Evolutionary conservation across 2,797 vertebrate species (phyloP).

Genomic region (Lagocephalus sceleratus): DNA sequence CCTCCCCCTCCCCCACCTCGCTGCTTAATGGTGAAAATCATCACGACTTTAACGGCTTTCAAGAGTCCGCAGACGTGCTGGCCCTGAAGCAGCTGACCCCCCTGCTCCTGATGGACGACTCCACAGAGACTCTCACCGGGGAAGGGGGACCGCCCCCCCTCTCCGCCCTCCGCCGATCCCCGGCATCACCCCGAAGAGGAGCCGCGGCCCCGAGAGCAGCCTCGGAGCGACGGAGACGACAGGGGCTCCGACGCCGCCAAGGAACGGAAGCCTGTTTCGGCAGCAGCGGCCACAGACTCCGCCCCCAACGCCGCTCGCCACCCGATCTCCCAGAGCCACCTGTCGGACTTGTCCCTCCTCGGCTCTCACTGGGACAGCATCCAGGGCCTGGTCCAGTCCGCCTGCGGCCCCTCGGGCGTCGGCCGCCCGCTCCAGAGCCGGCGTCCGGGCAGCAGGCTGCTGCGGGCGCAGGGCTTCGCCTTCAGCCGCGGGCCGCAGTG

Average conservation of each 20-base stretch:
- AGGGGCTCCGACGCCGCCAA: constrained; percentile 27
- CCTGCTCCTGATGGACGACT: constrained; percentile 66
- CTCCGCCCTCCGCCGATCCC: constrained; percentile 17
- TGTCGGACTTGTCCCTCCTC: constrained; percentile 85
- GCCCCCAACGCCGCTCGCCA: constrained; percentile 67
- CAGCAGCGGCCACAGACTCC: constrained; percentile 60
- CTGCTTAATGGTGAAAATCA: constrained; percentile 32
- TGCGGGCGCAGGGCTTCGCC: constrained; percentile 73
- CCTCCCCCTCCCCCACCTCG: constrained; percentile 10
- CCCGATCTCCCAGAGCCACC: constrained; percentile 83
- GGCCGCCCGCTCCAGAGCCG: constrained; percentile 82
- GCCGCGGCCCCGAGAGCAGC: constrained; percentile 9
- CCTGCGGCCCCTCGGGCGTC: constrained; percentile 69
- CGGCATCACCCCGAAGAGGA: constrained; percentile 25
- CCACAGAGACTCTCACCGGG: constrained; percentile 75
- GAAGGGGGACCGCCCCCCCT: constrained; percentile 44
- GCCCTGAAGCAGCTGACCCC: constrained; percentile 44
- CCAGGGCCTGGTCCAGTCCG: constrained; percentile 86
- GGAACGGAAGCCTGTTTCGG: constrained; percentile 31
- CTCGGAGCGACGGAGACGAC: constrained; percentile 39
- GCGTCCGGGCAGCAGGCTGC: constrained; percentile 77
- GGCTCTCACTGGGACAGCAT: constrained; percentile 91
- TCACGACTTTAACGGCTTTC: constrained; percentile 7
- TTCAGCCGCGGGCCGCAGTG: constrained; percentile 76
- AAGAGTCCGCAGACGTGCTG: constrained; percentile 39